Percentiles rank a stretch among this genome's conserved stretches.
phyloP scores from a whole-genome alignment of 2,113 vertebrate species.

The Sinosuthora webbiana region DNA sequence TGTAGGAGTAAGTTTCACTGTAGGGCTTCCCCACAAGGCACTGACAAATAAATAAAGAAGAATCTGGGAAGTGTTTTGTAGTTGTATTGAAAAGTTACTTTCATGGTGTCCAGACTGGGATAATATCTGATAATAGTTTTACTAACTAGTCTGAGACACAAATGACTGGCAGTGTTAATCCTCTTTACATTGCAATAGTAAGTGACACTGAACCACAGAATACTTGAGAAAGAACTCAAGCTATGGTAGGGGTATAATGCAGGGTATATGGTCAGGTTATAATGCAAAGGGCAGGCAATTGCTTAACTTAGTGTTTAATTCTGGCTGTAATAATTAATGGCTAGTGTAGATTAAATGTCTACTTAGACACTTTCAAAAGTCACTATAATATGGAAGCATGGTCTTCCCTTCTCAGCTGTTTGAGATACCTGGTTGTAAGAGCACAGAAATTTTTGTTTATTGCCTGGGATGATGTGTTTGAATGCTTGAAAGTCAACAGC shows the following conservation, averaged over 20 bases:
- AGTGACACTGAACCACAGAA: background rate
- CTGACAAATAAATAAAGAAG: rapidly evolving
- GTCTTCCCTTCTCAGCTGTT: background rate
- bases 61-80: background rate
- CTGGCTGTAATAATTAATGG: background rate
- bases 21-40: background rate
- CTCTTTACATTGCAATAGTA: background rate
- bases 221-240: background rate
- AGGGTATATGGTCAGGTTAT: background rate
- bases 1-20: background rate
- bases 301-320: background rate
- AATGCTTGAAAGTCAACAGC: background rate
- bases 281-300: background rate
- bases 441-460: background rate
- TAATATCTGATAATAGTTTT: background rate
- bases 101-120: background rate
- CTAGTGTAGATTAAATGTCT: background rate
- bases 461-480: background rate
- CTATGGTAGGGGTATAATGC: background rate
- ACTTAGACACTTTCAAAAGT: background rate
- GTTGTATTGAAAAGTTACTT: background rate
- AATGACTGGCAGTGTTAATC: background rate
- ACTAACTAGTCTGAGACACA: background rate
- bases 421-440: background rate
- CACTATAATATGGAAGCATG: background rate